Base-by-base conservation (phyloP, 2,888 invertebrate species). In the Noctua pronuba region DNA sequence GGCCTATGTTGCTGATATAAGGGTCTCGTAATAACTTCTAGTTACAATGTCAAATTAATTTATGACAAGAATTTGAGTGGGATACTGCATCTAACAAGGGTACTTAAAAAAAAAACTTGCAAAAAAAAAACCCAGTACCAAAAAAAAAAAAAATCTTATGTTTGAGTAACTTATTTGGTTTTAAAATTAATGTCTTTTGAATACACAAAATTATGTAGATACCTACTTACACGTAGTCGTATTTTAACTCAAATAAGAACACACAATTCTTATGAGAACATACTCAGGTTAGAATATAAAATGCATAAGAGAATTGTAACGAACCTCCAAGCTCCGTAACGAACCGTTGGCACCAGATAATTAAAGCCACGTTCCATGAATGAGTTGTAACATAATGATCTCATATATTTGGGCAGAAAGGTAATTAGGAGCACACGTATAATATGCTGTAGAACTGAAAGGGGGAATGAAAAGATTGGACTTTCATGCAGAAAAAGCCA, bases 311-410 rank as follows among this genome's bases (percentile, higher is more conserved):
- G 72, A 60, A 49, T 11, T 55, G n/a, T 55, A 55, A 55, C n/a
- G n/a, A 49, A 58, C 38, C 10, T 52, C n/a, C 11, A 24, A n/a
- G n/a, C 52, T 52, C n/a, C 49, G 31, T 66, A 75, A 49, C n/a
- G 31, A 49, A 58, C 38, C 13, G 49, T 49, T 31, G 58, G 7
- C 44, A 38, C 31, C 31, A 66, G 49, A 49, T 60, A 24, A 77
- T 66, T 75, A 66, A 75, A 77, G 38, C 38, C 58, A 38, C 44
- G 66, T n/a, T 49, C 13, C 31, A 60, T 41, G n/a, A 60, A 67
- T 77, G 16, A 75, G 41, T 64, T 38, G 31, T 49, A 49, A 5
- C 21, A 49, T 49, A 75, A 41, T 10, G 65, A 28, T 38, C 21
- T 60, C 58, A 31, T 76, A 52, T 52, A 67, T 76, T 60, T 49